These are phyloP conservation scores for Crocallis elinguaria DNA, from an alignment of 2,888 invertebrate genomes.

Conservation along the genomic window DNA sequence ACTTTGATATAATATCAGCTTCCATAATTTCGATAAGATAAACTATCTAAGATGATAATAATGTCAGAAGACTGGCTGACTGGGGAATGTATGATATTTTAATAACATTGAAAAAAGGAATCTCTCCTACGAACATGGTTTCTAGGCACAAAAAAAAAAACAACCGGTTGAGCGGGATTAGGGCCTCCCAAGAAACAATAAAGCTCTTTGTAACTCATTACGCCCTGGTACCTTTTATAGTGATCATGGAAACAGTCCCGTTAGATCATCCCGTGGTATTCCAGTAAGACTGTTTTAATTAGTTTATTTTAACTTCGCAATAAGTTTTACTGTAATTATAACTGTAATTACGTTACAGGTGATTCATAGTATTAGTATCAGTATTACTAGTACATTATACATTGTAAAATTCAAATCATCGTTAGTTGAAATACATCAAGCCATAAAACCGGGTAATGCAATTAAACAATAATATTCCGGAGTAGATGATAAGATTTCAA, in stretches of 20 bases:
- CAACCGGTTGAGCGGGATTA: constrained; percentile 3
- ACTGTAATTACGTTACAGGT: no score
- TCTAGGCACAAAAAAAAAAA: neutral
- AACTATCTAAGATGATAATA: constrained; percentile 23
- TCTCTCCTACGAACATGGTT: neutral
- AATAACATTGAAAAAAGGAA: neutral
- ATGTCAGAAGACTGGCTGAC: constrained; percentile 14
- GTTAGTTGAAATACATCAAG: no score
- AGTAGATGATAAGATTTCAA: neutral
- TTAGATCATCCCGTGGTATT: constrained; percentile 15
- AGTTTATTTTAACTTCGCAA: neutral
- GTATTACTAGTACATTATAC: no score
- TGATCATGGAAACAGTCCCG: constrained; percentile 4
- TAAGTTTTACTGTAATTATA: no score
- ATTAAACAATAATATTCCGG: no score
- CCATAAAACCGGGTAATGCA: no score
- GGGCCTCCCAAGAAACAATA: constrained; percentile 12
- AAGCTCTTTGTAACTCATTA: constrained; percentile 9
- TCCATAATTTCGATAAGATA: constrained; percentile 33
- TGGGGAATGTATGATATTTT: constrained; percentile 16
- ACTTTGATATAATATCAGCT: constrained; percentile 21
- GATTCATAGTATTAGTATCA: no score
- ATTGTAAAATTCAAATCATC: no score
- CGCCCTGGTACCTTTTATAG: constrained; percentile 13
- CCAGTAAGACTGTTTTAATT: constrained; percentile 8